Conservation (phyloP, 2,797 vertebrate species). For the Phoeniculus purpureus region DNA sequence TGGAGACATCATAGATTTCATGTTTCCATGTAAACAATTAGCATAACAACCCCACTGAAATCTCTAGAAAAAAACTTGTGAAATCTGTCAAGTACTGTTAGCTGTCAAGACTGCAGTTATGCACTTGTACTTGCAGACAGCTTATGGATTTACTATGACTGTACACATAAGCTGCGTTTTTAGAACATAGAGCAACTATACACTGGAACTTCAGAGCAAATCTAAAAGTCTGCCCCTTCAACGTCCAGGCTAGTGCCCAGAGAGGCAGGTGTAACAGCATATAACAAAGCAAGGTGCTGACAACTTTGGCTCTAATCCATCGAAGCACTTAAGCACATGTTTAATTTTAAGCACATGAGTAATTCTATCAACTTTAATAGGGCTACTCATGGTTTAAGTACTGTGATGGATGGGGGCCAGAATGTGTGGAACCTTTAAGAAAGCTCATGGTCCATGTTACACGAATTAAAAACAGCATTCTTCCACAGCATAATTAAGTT, state of each 20-base stretch:
- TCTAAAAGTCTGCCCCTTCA: not conserved
- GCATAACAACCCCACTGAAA: not conserved
- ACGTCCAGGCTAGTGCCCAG: not conserved
- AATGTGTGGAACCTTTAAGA: conserved; percentile 26
- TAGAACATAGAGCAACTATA: not conserved
- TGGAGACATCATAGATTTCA: accelerated
- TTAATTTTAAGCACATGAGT: conserved; percentile 74
- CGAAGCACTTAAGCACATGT: conserved; percentile 67
- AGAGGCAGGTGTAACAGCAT: conserved; percentile 45
- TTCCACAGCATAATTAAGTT: conserved; percentile 5
- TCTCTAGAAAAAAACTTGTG: not conserved
- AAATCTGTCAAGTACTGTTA: not conserved
- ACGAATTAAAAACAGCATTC: not conserved
- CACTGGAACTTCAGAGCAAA: not conserved
- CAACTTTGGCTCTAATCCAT: conserved; percentile 67
- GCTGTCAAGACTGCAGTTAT: not conserved
- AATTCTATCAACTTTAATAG: conserved; percentile 72
- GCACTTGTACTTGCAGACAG: not conserved
- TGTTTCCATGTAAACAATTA: not conserved
- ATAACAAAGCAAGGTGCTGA: conserved; percentile 65
- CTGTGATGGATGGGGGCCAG: conserved; percentile 55
- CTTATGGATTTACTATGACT: not conserved
- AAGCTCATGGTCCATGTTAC: not conserved
- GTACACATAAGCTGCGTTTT: not conserved
- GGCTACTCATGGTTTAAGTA: conserved; percentile 69